These are phyloP conservation scores for Rallus limicola DNA, from an alignment of 2,113 vertebrate genomes.

Conservation along the genomic window DNA sequence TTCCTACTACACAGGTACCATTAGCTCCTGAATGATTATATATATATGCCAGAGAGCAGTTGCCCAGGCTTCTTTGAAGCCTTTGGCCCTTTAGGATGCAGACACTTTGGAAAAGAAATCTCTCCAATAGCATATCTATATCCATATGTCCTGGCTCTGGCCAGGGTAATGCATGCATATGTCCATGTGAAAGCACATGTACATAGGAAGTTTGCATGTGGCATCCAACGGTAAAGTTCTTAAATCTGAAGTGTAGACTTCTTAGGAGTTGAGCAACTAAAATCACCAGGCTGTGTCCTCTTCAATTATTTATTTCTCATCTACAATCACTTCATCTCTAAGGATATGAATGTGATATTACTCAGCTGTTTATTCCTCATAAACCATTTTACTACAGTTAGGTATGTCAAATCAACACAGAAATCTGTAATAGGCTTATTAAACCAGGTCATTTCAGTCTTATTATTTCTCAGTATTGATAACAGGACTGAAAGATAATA, in stretches of 20 bases:
- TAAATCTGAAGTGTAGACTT: not conserved
- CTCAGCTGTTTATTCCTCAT: constrained; percentile 52
- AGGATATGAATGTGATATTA: constrained; percentile 15
- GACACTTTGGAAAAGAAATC: not conserved
- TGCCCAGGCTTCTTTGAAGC: not conserved
- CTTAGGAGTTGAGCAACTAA: not conserved
- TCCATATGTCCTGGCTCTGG: too few relatives aligned
- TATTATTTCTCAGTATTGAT: constrained; percentile 62
- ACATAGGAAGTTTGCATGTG: accelerated
- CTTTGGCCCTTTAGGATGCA: not conserved
- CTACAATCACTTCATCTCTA: constrained; percentile 21
- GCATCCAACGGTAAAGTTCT: not conserved
- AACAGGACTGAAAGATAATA: constrained; percentile 62
- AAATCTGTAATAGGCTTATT: constrained; percentile 58
- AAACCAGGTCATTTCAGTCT: constrained; percentile 57
- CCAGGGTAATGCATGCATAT: not conserved
- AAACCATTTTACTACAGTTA: constrained; percentile 57
- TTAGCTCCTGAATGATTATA: not conserved
- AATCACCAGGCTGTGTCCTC: not conserved
- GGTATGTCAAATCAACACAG: constrained; percentile 47
- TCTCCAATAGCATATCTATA: not conserved
- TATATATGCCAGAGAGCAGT: too few relatives aligned
- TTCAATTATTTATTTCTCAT: constrained; percentile 60
- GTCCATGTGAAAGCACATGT: not conserved
- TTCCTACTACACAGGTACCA: not conserved